phyloP scores from a whole-genome alignment of 2,113 vertebrate genomes.

The Mobula birostris region DNA sequence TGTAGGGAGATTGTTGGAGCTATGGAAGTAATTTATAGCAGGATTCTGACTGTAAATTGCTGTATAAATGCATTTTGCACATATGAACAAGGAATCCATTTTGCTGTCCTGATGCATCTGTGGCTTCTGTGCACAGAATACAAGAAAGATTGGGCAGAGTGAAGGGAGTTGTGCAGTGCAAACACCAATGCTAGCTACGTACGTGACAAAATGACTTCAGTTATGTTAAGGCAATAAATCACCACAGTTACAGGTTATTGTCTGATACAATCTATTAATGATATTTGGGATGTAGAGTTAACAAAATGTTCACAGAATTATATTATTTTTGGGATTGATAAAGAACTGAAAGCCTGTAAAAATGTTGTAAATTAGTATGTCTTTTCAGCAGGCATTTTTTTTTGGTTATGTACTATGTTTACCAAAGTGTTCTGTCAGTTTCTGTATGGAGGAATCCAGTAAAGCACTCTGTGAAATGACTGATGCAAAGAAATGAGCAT shows the following conservation, averaged over 20 bases:
- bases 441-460: background rate
- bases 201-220: background rate
- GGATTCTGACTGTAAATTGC: conserved; percentile 16
- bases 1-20: background rate
- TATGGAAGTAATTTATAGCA: background rate
- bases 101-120: background rate
- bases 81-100: conserved; percentile 14
- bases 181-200: background rate
- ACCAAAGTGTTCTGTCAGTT: conserved; percentile 39
- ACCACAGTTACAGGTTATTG: background rate
- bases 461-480: conserved; percentile 42
- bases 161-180: background rate
- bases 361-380: conserved; percentile 1
- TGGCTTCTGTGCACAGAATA: background rate
- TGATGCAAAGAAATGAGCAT: conserved; percentile 47
- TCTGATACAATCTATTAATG: background rate
- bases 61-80: background rate
- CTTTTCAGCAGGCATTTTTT: conserved; percentile 43
- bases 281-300: background rate
- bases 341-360: background rate
- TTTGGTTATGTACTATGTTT: conserved; percentile 41
- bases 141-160: background rate
- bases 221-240: background rate
- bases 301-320: background rate
- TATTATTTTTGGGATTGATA: conserved; percentile 7